Percentiles rank a stretch among this genome's conserved stretches.
Conservation (phyloP, 1,140 invertebrate species). For the Nasonia longicornis region DNA sequence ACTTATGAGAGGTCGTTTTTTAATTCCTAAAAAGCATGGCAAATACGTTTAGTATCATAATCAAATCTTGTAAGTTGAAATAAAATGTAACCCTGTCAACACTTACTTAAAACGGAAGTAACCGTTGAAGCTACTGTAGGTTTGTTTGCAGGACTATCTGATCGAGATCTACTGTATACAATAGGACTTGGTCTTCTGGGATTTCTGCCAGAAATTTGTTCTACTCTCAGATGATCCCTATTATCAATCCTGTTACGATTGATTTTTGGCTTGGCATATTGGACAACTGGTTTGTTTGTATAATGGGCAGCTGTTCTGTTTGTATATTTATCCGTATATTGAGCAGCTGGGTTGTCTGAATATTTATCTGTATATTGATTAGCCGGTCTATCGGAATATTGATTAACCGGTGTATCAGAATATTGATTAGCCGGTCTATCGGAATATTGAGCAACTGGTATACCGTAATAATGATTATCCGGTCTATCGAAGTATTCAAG, state of each 20-base stretch:
- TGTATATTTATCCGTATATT: too few species aligned
- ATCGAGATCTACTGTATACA: constrained; percentile 61
- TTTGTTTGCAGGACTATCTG: constrained; percentile 54
- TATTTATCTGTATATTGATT: too few species aligned
- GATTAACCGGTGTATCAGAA: too few species aligned
- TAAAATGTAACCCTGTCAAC: not conserved
- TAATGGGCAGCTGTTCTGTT: too few species aligned
- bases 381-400: too few species aligned
- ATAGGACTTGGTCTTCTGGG: constrained; percentile 66
- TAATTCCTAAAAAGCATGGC: constrained; percentile 32
- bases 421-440: not conserved
- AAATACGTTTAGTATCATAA: constrained; percentile 7
- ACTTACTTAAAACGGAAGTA: constrained; percentile 36
- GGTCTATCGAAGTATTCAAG: too few species aligned
- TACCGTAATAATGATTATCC: too few species aligned
- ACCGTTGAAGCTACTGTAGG: constrained; percentile 15
- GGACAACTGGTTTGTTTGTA: too few species aligned
- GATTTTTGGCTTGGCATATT: too few species aligned
- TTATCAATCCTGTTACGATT: constrained; percentile 44
- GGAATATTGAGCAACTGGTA: too few species aligned
- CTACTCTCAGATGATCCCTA: constrained; percentile 51
- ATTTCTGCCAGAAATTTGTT: constrained; percentile 51
- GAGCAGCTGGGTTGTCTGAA: too few species aligned
- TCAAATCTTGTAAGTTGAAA: not conserved
- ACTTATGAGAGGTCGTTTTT: constrained; percentile 41